These are phyloP conservation scores for Pseudomyrmex flavicornis DNA, from an alignment of 1,140 invertebrate species.

Conservation along the genomic window DNA sequence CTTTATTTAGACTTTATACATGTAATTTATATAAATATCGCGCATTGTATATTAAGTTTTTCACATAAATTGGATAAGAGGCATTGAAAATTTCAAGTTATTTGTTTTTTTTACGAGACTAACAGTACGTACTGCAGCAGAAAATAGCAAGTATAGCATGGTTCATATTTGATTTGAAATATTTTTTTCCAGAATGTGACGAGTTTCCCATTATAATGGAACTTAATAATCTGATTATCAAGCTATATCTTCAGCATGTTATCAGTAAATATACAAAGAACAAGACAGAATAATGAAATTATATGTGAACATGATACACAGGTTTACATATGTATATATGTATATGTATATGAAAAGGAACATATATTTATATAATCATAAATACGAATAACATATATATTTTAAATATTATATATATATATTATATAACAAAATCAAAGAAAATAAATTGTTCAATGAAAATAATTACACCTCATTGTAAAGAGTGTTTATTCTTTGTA, in stretches of 20 bases:
- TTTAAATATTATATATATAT: no score
- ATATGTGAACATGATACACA: no score
- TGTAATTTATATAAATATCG: not conserved
- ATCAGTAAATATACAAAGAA: not conserved
- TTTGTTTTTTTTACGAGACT: not conserved
- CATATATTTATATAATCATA: no score
- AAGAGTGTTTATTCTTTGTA: not conserved
- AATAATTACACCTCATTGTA: no score
- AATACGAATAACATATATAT: no score
- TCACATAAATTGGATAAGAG: not conserved
- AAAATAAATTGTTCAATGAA: no score
- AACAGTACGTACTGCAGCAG: no score
- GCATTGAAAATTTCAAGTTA: not conserved
- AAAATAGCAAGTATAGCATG: not conserved
- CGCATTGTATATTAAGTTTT: not conserved
- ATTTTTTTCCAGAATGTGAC: conserved; percentile 76
- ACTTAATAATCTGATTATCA: conserved; percentile 78
- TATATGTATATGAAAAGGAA: no score
- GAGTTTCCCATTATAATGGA: conserved; percentile 70
- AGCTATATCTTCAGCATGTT: conserved; percentile 63
- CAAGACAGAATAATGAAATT: no score
- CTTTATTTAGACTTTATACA: not conserved
- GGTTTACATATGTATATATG: no score
- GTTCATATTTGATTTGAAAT: conserved; percentile 16
- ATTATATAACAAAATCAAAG: no score